Evolutionary conservation across 1,140 invertebrate genomes (phyloP).

Genomic region (Nasonia vitripennis): DNA sequence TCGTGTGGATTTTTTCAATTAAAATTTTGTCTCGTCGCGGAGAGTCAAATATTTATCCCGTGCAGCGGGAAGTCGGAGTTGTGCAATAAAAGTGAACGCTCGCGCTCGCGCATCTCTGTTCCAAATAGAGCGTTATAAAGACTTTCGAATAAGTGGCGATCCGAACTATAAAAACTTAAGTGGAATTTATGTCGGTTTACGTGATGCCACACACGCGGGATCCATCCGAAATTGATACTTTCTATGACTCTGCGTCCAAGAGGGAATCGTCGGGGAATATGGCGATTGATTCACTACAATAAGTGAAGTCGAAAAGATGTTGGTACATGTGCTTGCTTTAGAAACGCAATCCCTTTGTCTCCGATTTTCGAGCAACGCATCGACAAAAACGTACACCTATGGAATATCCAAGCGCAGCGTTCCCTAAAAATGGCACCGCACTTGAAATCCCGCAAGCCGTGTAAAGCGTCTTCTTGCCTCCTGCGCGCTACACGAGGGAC

Average conservation of each 20-base stretch:
- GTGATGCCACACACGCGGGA: not conserved
- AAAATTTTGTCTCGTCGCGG: not conserved
- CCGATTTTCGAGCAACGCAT: not conserved
- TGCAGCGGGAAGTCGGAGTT: not conserved
- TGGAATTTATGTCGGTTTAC: not conserved
- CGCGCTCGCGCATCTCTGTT: not conserved
- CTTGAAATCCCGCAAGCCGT: not conserved
- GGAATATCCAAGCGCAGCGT: not conserved
- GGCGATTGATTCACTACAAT: too few species aligned
- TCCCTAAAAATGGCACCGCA: not conserved
- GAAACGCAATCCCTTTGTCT: too few species aligned
- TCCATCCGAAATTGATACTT: not conserved
- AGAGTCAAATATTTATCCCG: not conserved
- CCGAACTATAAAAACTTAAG: not conserved
- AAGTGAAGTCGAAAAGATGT: too few species aligned
- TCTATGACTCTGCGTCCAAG: not conserved
- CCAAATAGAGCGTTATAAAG: not conserved
- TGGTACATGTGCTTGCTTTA: too few species aligned
- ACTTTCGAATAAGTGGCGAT: not conserved
- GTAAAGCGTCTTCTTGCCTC: not conserved
- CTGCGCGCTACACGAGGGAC: conserved; percentile 30
- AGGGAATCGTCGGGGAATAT: not conserved
- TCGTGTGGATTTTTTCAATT: not conserved
- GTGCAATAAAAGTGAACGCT: not conserved
- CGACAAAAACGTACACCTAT: not conserved